Evolutionary conservation across 2,113 vertebrate species (phyloP), one percentile per base, ranked within the genome.

Genomic region (Oreochromis spilurus): DNA sequence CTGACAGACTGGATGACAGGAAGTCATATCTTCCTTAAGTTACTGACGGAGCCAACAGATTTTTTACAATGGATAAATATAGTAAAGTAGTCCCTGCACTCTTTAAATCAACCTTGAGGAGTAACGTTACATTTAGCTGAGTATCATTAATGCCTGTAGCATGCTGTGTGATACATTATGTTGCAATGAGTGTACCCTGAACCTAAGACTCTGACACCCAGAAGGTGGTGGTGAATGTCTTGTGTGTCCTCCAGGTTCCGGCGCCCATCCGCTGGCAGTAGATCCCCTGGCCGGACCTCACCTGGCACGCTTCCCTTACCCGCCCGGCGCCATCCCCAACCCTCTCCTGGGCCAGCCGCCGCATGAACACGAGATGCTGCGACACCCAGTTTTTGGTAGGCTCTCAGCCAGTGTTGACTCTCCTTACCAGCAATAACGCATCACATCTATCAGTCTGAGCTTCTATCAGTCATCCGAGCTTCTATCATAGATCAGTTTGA

Each of bases 311-410:
- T 99, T 99, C 89, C 98, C 98, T 4, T 99, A 99, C 91, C 98
- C 98, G 0, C 98, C 97, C 9, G 98, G 98, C 89, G 97, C 97
- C 93, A 98, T 99, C 94, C 98, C 98, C 92, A 99, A 98, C 95
- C 94, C 98, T 26, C 96, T 99, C 93, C 97, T 99, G 70, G 97
- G 97, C 75, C 98, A 99, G 94, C 97, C 96, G 2, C 98, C 97
- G n/a, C 98, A 99, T 0, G 98, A 99, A 95, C 98, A 99, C 55
- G 98, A 99, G 96, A 99, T 99, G 98, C 97, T 99, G 45, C 97
- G 98, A 85, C 98, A 99, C 91, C 98, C 98, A 2, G 97, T 99
- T 67, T 99, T 99, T 9, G 98, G 98, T 99, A 94, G 94, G 97
- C 17, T n/a, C 11, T 19, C 81, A 2, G 13, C 54, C 45, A 10